Evolutionary conservation across 2,888 invertebrate genomes (phyloP).

Genomic region (Amaurobius ferox): DNA sequence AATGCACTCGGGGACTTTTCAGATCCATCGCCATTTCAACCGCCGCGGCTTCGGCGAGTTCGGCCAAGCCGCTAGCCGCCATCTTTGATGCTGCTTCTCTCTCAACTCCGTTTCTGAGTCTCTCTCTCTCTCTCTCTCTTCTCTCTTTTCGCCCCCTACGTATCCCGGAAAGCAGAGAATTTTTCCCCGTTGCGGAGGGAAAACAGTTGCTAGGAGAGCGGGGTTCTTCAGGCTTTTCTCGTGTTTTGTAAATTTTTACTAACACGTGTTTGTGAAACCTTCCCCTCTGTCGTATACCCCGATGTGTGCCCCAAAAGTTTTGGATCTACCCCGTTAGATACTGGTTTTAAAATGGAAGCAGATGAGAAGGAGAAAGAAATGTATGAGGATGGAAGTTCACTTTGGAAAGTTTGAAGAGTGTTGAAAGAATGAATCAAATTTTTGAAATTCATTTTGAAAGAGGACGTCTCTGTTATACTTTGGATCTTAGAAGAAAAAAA

Average conservation of each 20-base stretch:
- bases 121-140: conserved; percentile 1
- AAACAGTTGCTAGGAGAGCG: conserved; percentile 40
- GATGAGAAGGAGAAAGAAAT: too few relatives aligned
- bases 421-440: too few relatives aligned
- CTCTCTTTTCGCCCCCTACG: not conserved
- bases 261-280: not conserved
- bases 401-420: too few relatives aligned
- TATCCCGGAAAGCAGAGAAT: conserved; percentile 2
- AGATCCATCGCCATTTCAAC: conserved; percentile 55
- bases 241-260: not conserved
- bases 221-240: not conserved
- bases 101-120: conserved; percentile 15
- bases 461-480: too few relatives aligned
- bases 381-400: too few relatives aligned
- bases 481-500: too few relatives aligned
- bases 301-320: not conserved
- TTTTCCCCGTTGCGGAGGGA: conserved; percentile 33
- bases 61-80: conserved; percentile 70
- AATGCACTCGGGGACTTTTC: conserved; percentile 37
- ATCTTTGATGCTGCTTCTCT: conserved; percentile 35
- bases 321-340: not conserved
- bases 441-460: too few relatives aligned
- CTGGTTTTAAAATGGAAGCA: not conserved
- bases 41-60: conserved; percentile 56
- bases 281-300: not conserved